Base-by-base conservation (phyloP, 2,888 invertebrate genomes). In the Volucella inanis region DNA sequence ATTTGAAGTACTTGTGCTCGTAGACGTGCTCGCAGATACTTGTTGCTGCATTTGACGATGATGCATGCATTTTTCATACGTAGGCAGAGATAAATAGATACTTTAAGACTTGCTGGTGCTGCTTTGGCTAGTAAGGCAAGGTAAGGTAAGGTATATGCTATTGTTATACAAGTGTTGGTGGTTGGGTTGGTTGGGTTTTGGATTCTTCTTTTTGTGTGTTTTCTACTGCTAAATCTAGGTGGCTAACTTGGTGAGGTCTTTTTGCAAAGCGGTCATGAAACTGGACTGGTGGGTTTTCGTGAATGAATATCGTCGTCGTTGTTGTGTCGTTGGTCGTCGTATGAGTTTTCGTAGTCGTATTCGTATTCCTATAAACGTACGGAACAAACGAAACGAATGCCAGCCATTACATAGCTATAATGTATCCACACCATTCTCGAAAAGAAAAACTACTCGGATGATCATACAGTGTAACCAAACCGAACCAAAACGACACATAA, bases 251-350 rank as follows among this genome's bases (percentile, higher is more conserved):
- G 54, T 47, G 72, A 68, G 61, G 10, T 61, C 22, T 62, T 62
- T 79, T 72, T 67, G 67, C 84, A 80, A 76, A 85, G 84, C 80
- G 80, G 80, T 85, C 84, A 81, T 81, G 64, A 81, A 86, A 86
- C 85, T 86, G 85, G 85, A 86, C 77, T 86, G 85, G 85, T 86
- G 57, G 77, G 81, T 86, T 86, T 86, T 86, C 85, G 85, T 86
- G 85, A 86, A 86, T 86, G 85, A 86, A 86, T 81, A 81, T 81
- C 72, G 75, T 77, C 75, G 83, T 76, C 3, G 22, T 22, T 22
- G 22, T 54, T 18, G 43, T 31, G 49, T 31, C 49, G 45, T 49
- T 31, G 18, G 49, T 31, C 65, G 65, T 14, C 15, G 4, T 22
- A 22, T 22, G 22, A 22, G 22, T 22, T 22, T 22, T 22, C 22